Conservation (phyloP, 2,888 invertebrate genomes). For the Macroteleia sp. region DNA sequence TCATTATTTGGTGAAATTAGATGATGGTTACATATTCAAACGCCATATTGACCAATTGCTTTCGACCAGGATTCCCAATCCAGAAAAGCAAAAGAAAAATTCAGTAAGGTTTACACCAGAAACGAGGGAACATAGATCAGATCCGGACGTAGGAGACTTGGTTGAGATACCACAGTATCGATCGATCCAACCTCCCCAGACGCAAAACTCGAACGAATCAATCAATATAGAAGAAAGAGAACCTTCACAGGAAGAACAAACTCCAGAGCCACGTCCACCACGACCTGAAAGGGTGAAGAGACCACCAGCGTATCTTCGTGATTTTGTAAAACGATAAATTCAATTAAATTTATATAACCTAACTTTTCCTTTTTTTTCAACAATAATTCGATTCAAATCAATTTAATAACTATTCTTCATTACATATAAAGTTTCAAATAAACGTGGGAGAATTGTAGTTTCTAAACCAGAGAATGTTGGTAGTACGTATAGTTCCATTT, state of each 20-base stretch:
- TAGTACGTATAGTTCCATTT: neutral
- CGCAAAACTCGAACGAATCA: neutral
- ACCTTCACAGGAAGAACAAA: neutral
- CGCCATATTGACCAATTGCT: slow-evolving; percentile 19
- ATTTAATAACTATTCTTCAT: neutral
- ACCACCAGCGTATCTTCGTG: too few relatives aligned
- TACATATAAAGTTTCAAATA: neutral
- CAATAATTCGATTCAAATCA: too few relatives aligned
- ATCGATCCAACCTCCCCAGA: too few relatives aligned
- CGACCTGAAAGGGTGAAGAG: too few relatives aligned
- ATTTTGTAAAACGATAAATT: too few relatives aligned
- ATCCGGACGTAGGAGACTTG: slow-evolving; percentile 7
- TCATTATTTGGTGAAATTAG: slow-evolving; percentile 18
- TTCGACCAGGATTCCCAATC: neutral
- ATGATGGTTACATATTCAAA: slow-evolving; percentile 30
- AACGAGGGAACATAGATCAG: too few relatives aligned
- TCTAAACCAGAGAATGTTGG: neutral
- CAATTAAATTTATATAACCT: too few relatives aligned
- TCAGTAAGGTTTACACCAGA: too few relatives aligned
- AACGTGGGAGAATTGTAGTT: slow-evolving; percentile 4
- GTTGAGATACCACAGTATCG: neutral
- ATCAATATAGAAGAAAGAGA: neutral
- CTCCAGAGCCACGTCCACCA: too few relatives aligned
- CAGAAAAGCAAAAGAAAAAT: too few relatives aligned
- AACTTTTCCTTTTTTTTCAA: too few relatives aligned